Evolutionary conservation across 2,888 invertebrate genomes (phyloP), one percentile per base, ranked within the genome.

Genomic region (Halictus ligatus): DNA sequence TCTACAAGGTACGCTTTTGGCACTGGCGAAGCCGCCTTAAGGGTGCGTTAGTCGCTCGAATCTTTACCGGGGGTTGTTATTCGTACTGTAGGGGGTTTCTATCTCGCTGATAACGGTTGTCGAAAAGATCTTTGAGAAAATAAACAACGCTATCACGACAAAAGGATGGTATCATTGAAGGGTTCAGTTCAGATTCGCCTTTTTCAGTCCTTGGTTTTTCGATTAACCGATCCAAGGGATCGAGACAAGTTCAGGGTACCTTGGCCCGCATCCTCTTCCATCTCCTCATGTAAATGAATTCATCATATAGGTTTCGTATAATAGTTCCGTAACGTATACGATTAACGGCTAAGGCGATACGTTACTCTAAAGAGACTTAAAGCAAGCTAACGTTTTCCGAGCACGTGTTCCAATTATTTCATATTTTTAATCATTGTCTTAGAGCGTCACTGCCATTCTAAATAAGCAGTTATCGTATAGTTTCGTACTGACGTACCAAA

Each of bases 1-100:
- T 85, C 80, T 87, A 86, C 82, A 85, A 74, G 40, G 40, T 84
- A 88, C 83, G 71, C 84, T 77, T 77, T 86, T 60, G 87, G 84
- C 43, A n/a, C 73, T 80, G 54, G 85, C 72, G 83, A 80, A 81
- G 77, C 69, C 84, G 80, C 75, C 74, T 74, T 87, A 79, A 82
- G 64, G 75, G 86, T 80, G 43, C n/a, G 87, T 89, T 89, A 83
- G 81, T 87, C 84, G 90, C 89, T 91, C 91, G 90, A 91, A 91
- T 92, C 88, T 92, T 90, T 88, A 89, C 67, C 86, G 85, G 79
- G 88, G 88, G 84, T 89, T 89, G 82, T 88, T 88, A 89, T 86
- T 88, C 15, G 88, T 88, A 73, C 54, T 81, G 77, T 81, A 74
- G 77, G 13, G 86, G 85, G 85, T 85, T 84, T 87, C 81, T 84